Evolutionary conservation across 2,888 invertebrate species (phyloP), one percentile per base, ranked within the genome.

Genomic region (Drosophila melanosoma): DNA sequence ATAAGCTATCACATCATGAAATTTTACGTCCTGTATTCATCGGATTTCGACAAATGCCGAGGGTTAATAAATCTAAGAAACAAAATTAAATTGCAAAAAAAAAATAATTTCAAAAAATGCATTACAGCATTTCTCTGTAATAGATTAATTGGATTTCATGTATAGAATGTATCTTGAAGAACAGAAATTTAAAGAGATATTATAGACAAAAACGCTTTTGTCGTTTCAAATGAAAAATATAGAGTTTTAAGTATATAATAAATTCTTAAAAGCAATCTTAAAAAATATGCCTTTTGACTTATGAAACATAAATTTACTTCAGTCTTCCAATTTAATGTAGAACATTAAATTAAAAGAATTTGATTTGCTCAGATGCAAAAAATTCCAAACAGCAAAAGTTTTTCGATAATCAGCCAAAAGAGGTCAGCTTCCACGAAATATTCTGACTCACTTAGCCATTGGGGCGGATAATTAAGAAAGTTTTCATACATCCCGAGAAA

Each of bases 401-500:
- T 48, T 29, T 7, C 11, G 26, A 17, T 8, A 35, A 23, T 58
- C 38, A 33, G 17, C 42, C 17, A 12, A 38, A 33, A 26, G 26
- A 33, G 35, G 15, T 59, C 11, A 60, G 38, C 23, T 20, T 35
- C 38, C 54, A 35, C 23, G 12, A n/a, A 15, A 6, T 40, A 15
- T 15, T 20, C 32, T 4, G 51, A 2, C 42, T 42, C 29, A 40
- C 29, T 23, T 58, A 35, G 11, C 56, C 69, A 56, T 56, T 65
- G 75, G 52, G 42, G 69, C 69, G 61, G 12, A 57, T 74, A 75
- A 74, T 75, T 69, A 74, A 65, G 64, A 74, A 75, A 75, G 68
- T 75, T 75, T 64, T 58, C 62, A 67, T 49, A 32, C 38, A 57
- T 36, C 35, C 23, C 48, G 40, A 35, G 45, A 17, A 33, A 45